Conservation (phyloP, 2,888 invertebrate genomes). For the Cerastis leucographa region DNA sequence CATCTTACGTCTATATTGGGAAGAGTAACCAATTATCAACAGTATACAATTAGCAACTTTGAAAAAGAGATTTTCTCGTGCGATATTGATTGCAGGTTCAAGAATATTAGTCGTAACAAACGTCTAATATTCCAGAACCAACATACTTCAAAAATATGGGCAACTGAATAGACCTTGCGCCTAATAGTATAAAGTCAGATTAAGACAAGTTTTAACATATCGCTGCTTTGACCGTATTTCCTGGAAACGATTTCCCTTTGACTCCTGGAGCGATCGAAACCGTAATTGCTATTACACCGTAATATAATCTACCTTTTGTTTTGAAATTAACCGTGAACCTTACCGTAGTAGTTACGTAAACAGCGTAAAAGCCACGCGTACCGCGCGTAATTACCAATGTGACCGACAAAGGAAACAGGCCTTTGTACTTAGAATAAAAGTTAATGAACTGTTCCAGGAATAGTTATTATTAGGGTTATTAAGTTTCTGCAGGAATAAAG, state of each 20-base stretch:
- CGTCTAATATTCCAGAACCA: neutral
- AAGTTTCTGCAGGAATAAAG: neutral
- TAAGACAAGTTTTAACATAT: neutral
- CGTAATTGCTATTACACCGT: constrained; percentile 2
- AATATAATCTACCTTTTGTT: constrained; percentile 3
- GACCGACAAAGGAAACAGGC: neutral
- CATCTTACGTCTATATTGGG: no score
- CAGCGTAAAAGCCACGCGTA: constrained; percentile 6
- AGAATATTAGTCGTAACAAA: neutral
- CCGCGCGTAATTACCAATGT: constrained; percentile 13
- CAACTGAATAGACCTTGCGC: neutral
- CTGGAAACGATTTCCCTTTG: constrained; percentile 4
- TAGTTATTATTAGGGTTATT: neutral
- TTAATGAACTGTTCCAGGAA: neutral
- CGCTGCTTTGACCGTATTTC: neutral
- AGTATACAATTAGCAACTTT: neutral
- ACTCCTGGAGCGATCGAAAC: neutral
- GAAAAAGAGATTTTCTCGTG: neutral
- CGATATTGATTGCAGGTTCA: neutral
- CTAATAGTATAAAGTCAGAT: no score
- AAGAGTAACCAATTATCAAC: neutral
- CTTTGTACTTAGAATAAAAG: constrained; percentile 11
- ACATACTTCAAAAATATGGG: neutral
- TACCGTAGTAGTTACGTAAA: constrained; percentile 21
- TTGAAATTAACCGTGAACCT: constrained; percentile 11